Conservation (phyloP, 2,797 vertebrate species). For the Hafferia zeledoni region DNA sequence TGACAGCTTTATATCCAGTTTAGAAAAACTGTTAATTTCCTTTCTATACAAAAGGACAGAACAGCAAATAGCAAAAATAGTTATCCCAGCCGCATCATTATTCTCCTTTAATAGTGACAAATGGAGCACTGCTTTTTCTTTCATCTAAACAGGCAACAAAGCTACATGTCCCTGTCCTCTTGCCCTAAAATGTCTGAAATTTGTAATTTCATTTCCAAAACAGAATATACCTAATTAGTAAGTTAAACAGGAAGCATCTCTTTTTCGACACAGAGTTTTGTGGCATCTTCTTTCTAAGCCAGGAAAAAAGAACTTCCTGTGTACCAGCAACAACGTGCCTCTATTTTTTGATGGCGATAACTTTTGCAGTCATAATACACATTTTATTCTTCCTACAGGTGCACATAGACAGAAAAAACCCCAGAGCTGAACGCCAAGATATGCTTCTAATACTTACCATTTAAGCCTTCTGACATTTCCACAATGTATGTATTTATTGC, state of each 20-base stretch:
- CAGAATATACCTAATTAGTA: not conserved
- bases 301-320: not conserved
- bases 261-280: not conserved
- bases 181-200: not conserved
- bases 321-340: not conserved
- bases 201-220: not conserved
- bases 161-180: not conserved
- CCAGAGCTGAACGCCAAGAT: not conserved
- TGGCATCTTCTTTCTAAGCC: not conserved
- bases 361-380: not conserved
- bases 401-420: not conserved
- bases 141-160: not conserved
- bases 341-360: not conserved
- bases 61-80: not conserved
- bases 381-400: not conserved
- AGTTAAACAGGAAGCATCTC: not conserved
- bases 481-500: slow-evolving; percentile 89
- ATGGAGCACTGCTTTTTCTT: not conserved
- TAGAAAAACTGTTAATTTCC: not conserved
- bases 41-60: not conserved
- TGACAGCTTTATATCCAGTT: not conserved
- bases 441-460: slow-evolving; percentile 77
- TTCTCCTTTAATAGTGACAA: not conserved
- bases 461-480: slow-evolving; percentile 89
- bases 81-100: not conserved